These are phyloP conservation scores for Pelecanoides urinatrix DNA, from an alignment of 2,113 vertebrate genomes.

Conservation along the genomic window DNA sequence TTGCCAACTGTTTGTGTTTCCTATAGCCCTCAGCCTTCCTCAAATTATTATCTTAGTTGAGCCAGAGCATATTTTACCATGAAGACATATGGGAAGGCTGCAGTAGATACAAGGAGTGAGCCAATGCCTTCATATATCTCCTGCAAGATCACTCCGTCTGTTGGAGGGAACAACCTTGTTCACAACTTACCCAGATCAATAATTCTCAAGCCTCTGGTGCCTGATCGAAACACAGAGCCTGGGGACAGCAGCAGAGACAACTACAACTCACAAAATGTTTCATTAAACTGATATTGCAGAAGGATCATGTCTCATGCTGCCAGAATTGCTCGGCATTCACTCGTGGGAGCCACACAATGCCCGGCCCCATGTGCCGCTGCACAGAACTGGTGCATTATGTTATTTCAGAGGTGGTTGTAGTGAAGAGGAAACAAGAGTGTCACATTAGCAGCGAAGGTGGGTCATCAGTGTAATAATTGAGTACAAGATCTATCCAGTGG, in stretches of 20 bases:
- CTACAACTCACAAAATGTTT: not conserved
- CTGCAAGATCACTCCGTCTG: not conserved
- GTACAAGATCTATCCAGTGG: slow-evolving; percentile 23
- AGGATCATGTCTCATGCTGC: not conserved
- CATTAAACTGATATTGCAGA: rapidly evolving
- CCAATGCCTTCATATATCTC: not conserved
- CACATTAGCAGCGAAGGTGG: slow-evolving; percentile 11
- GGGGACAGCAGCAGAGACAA: not conserved
- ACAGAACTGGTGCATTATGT: not conserved
- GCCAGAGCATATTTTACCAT: not conserved
- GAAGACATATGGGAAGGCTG: not conserved
- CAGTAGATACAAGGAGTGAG: not conserved
- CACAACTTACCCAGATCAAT: not conserved
- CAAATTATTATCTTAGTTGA: not conserved
- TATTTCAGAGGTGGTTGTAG: not conserved
- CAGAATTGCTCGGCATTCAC: rapidly evolving
- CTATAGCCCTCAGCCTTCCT: not conserved
- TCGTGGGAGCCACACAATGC: not conserved
- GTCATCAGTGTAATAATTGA: slow-evolving; percentile 44
- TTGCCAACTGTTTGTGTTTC: not conserved
- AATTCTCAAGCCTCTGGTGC: not conserved
- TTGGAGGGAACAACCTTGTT: not conserved
- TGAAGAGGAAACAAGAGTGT: slow-evolving; percentile 4
- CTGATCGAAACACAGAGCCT: not conserved
- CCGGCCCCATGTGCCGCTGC: not conserved